phyloP scores from a whole-genome alignment of 2,888 invertebrate genomes.

The Eilema sororculum region DNA sequence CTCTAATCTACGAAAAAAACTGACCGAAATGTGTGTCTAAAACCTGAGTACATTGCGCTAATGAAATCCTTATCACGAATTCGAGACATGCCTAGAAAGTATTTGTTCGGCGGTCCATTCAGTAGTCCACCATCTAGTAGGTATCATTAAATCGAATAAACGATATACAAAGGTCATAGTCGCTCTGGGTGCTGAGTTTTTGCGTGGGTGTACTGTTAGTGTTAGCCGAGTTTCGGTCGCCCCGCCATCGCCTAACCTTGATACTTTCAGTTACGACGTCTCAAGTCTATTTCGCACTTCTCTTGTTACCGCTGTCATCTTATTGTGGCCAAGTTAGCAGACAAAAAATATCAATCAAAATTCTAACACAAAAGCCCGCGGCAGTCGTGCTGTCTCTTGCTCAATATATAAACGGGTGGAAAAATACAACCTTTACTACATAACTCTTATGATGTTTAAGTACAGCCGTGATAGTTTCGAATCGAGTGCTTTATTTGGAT shows the following conservation, averaged over 20 bases:
- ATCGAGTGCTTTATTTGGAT: conserved; percentile 72
- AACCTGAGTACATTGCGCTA: conserved; percentile 56
- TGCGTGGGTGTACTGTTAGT: conserved; percentile 82
- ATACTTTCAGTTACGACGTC: conserved; percentile 84
- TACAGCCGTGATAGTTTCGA: conserved; percentile 70
- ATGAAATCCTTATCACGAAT: conserved; percentile 73
- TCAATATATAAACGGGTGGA: conserved; percentile 68
- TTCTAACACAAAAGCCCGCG: conserved; percentile 85
- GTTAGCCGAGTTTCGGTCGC: conserved; percentile 82
- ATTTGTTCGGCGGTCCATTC: conserved; percentile 71
- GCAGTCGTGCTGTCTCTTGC: conserved; percentile 76
- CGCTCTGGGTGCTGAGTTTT: conserved; percentile 76
- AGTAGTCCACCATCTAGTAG: conserved; percentile 56
- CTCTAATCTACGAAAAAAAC: conserved; percentile 59
- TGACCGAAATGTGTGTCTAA: conserved; percentile 46
- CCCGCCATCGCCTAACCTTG: conserved; percentile 83
- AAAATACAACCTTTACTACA: conserved; percentile 67
- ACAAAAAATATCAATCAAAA: conserved; percentile 88
- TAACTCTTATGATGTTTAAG: conserved; percentile 57
- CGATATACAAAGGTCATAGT: conserved; percentile 74
- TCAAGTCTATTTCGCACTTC: conserved; percentile 82
- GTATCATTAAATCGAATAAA: conserved; percentile 79
- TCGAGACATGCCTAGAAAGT: conserved; percentile 61
- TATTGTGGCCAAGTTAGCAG: conserved; percentile 84
- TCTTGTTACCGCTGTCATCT: conserved; percentile 85